Conservation (phyloP, 2,113 vertebrate species). For the Calypte anna region DNA sequence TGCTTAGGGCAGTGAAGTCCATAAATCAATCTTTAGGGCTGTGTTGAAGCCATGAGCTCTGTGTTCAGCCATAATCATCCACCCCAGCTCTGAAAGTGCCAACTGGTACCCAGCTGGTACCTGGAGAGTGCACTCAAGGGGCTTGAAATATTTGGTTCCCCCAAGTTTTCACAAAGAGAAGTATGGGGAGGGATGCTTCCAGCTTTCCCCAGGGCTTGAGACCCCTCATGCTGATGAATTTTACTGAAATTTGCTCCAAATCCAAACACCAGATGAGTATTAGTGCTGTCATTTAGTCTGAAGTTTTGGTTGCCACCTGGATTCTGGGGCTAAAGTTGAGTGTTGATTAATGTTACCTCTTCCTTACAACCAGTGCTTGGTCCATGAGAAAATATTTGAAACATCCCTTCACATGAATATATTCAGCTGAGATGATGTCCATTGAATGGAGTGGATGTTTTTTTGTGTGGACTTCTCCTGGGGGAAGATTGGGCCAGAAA, state of each 20-base stretch:
- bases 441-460: not conserved
- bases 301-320: slow-evolving; percentile 3
- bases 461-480: not conserved
- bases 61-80: not conserved
- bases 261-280: not conserved
- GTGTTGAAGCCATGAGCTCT: slow-evolving; percentile 4
- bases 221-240: not conserved
- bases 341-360: slow-evolving; percentile 15
- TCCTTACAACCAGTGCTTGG: not conserved
- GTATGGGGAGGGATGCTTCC: not conserved
- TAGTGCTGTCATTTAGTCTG: not conserved
- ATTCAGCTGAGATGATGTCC: not conserved
- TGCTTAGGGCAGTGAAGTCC: not conserved
- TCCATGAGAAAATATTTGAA: not conserved
- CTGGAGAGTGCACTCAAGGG: not conserved
- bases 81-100: not conserved
- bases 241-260: slow-evolving; percentile 2
- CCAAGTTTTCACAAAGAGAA: not conserved
- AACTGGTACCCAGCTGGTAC: not conserved
- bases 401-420: not conserved
- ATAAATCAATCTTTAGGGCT: not conserved
- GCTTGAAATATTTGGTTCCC: slow-evolving; percentile 12
- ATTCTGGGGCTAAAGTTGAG: not conserved
- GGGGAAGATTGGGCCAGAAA: not conserved
- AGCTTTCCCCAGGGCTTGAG: not conserved